phyloP scores from a whole-genome alignment of 2,797 vertebrate genomes.

The Ctenosaura bakeri region DNA sequence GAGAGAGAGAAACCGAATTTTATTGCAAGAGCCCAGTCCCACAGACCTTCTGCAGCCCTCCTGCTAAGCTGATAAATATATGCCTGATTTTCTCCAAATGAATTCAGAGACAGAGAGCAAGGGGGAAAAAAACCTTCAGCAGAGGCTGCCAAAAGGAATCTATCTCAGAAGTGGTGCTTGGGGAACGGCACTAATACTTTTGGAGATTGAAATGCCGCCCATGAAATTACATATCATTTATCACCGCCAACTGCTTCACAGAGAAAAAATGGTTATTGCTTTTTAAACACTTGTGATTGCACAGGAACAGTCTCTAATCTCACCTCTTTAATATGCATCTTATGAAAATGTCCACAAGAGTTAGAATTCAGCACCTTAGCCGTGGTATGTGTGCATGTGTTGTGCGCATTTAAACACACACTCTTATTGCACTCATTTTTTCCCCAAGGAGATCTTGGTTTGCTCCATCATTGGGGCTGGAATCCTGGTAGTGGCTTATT shows the following conservation, averaged over 20 bases:
- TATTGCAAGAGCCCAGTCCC: background rate
- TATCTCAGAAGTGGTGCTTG: conserved; percentile 75
- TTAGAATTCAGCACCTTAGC: background rate
- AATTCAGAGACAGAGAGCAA: conserved; percentile 59
- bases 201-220: conserved; percentile 84
- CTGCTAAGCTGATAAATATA: background rate
- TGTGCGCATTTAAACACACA: background rate
- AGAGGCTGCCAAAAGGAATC: conserved; percentile 76
- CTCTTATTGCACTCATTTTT: background rate
- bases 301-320: conserved; percentile 53
- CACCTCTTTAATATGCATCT: conserved; percentile 36
- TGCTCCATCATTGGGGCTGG: background rate
- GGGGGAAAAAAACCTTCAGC: conserved; percentile 45
- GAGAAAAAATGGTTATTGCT: conserved; percentile 77
- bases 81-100: conserved; percentile 44
- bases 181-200: conserved; percentile 81
- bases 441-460: background rate
- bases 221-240: conserved; percentile 85
- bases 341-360: fast-evolving
- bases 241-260: conserved; percentile 80
- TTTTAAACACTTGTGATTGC: conserved; percentile 78
- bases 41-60: background rate
- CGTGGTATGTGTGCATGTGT: background rate
- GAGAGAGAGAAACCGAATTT: too few species aligned
- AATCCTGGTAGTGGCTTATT: too few species aligned